phyloP scores from a whole-genome alignment of 2,113 vertebrate species.

The Seriola rivoliana region DNA sequence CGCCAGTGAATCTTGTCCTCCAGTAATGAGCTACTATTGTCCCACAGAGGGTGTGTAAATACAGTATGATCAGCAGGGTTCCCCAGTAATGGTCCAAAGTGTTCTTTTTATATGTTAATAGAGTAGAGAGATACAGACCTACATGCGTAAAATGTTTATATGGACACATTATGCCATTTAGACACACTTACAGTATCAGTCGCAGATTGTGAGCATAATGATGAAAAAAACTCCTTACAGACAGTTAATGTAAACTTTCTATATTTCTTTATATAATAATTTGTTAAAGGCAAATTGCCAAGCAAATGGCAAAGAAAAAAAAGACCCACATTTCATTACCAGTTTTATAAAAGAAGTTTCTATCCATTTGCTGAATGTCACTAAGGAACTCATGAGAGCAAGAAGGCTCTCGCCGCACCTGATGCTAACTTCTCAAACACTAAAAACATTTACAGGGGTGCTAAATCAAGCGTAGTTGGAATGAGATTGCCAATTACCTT shows the following conservation, averaged over 20 bases:
- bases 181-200: neutral
- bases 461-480: conserved; percentile 73
- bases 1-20: conserved; percentile 18
- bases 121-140: conserved; percentile 7
- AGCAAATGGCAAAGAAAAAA: conserved; percentile 19
- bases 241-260: conserved; percentile 26
- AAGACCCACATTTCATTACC: conserved; percentile 40
- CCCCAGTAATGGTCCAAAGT: conserved; percentile 37
- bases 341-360: conserved; percentile 52
- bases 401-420: conserved; percentile 56
- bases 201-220: conserved; percentile 21
- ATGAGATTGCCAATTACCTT: conserved; percentile 78
- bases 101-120: conserved; percentile 23
- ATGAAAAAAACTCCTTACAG: neutral
- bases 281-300: conserved; percentile 33
- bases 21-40: conserved; percentile 48
- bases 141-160: conserved; percentile 19
- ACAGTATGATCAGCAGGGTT: conserved; percentile 36
- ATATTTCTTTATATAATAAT: conserved; percentile 40
- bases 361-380: conserved; percentile 55
- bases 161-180: conserved; percentile 19
- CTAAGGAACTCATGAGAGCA: conserved; percentile 48
- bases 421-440: conserved; percentile 63
- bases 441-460: conserved; percentile 72
- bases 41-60: conserved; percentile 48